A percentile compares a stretch with the other conserved stretches of the same genome.
Conservation (phyloP, 2,113 vertebrate genomes). For the Corydoras sp. region DNA sequence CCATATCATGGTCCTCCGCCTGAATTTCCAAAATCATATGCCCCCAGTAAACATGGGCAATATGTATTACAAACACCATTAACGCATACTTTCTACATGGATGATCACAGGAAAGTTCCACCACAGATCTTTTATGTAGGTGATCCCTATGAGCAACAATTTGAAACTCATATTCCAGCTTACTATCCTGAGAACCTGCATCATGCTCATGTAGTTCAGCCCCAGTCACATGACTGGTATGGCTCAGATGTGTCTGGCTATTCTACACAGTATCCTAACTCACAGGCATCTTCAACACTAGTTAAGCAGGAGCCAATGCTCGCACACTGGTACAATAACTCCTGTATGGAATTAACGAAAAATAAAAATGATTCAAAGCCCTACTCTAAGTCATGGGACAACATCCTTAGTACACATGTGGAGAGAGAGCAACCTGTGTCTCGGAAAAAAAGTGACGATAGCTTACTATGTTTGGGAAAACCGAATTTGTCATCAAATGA, state of each 20-base stretch:
- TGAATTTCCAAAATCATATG: slow-evolving; percentile 61
- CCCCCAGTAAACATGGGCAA: slow-evolving; percentile 62
- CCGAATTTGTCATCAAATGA: slow-evolving; percentile 68
- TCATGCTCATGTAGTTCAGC: slow-evolving; percentile 66
- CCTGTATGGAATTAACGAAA: slow-evolving; percentile 70
- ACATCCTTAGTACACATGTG: slow-evolving; percentile 77
- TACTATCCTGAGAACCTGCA: slow-evolving; percentile 68
- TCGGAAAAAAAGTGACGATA: slow-evolving; percentile 86
- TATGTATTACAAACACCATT: slow-evolving; percentile 78
- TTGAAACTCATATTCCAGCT: slow-evolving; percentile 73
- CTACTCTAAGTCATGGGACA: slow-evolving; percentile 95
- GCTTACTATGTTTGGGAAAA: slow-evolving; percentile 78
- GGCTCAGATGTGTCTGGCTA: slow-evolving; percentile 66
- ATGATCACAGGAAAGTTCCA: slow-evolving; percentile 69
- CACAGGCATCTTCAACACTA: slow-evolving; percentile 66
- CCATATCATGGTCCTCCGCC: slow-evolving; percentile 55
- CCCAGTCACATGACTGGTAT: slow-evolving; percentile 79
- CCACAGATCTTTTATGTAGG: slow-evolving; percentile 72
- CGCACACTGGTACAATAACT: slow-evolving; percentile 74
- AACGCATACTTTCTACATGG: slow-evolving; percentile 63
- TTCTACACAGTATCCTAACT: slow-evolving; percentile 67
- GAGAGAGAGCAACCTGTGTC: slow-evolving; percentile 75
- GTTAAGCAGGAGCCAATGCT: slow-evolving; percentile 64
- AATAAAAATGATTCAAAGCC: slow-evolving; percentile 75
- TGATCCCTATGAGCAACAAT: slow-evolving; percentile 75